Evolutionary conservation across 2,797 vertebrate genomes (phyloP).

Genomic region (Smutsia temminckii): DNA sequence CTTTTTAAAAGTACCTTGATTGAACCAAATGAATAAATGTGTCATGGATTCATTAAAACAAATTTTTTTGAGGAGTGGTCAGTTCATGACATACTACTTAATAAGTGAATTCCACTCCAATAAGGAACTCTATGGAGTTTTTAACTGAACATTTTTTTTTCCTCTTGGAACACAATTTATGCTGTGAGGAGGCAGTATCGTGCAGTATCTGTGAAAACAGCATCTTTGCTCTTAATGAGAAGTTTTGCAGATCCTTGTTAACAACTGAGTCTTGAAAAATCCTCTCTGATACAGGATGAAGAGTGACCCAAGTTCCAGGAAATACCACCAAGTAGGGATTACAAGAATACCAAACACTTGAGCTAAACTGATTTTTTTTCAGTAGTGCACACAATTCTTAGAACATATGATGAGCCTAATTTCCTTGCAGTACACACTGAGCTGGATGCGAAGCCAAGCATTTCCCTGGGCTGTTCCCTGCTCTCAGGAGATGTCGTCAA

Average conservation of each 20-base stretch:
- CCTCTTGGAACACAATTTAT: neutral
- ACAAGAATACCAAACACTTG: neutral
- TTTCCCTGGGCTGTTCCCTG: neutral
- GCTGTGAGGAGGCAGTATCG: neutral
- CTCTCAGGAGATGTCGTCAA: neutral
- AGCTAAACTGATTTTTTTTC: neutral
- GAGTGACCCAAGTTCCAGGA: neutral
- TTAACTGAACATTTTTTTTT: neutral
- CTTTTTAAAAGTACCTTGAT: neutral
- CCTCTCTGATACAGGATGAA: neutral
- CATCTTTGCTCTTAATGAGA: constrained; percentile 19
- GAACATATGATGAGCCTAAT: neutral
- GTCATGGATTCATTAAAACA: neutral
- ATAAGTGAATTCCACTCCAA: neutral
- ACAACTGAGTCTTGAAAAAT: neutral
- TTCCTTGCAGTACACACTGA: neutral
- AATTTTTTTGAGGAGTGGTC: neutral
- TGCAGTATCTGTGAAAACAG: neutral
- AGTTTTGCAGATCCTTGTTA: constrained; percentile 11
- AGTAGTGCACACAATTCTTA: neutral
- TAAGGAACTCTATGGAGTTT: neutral
- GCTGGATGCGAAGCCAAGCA: neutral
- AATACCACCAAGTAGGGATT: neutral
- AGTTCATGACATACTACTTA: neutral
- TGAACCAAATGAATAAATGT: neutral